Percentiles rank a stretch among this genome's conserved stretches.
Conservation (phyloP, 2,113 vertebrate species). For the Stercorarius parasiticus region DNA sequence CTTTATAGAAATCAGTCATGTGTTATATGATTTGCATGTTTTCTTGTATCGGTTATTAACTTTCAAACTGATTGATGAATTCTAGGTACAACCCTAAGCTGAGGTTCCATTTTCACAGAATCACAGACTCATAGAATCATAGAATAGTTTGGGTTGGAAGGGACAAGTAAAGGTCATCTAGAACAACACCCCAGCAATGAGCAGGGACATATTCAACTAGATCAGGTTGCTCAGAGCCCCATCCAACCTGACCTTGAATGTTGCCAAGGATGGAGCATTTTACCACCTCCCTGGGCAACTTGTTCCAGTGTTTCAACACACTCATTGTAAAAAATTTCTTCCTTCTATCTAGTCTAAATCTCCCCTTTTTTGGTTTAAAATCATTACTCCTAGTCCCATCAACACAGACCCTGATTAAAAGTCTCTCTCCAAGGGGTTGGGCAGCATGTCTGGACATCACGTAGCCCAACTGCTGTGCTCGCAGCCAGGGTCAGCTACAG, state of each 20-base stretch:
- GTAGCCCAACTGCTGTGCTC: not conserved
- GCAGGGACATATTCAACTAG: not conserved
- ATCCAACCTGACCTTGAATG: rapidly evolving
- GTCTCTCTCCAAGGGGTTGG: not conserved
- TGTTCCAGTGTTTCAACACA: not conserved
- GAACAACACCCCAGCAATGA: not conserved
- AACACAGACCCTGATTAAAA: not conserved
- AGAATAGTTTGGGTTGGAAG: not conserved
- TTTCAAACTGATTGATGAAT: not conserved
- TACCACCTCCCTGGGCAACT: not conserved
- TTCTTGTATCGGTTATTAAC: not conserved
- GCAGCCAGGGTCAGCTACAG: not conserved
- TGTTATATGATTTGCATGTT: not conserved
- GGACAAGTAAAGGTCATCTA: not conserved
- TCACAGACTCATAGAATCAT: not conserved
- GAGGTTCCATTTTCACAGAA: not conserved
- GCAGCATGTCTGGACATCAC: not conserved
- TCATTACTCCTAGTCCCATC: not conserved
- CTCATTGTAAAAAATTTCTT: not conserved
- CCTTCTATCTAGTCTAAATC: not conserved
- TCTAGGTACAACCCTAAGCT: not conserved
- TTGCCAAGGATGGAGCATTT: not conserved
- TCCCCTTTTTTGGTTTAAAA: not conserved
- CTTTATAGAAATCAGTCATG: not conserved
- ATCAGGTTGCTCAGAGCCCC: not conserved